phyloP scores from a whole-genome alignment of 2,113 vertebrate species.

The Salvator merianae region DNA sequence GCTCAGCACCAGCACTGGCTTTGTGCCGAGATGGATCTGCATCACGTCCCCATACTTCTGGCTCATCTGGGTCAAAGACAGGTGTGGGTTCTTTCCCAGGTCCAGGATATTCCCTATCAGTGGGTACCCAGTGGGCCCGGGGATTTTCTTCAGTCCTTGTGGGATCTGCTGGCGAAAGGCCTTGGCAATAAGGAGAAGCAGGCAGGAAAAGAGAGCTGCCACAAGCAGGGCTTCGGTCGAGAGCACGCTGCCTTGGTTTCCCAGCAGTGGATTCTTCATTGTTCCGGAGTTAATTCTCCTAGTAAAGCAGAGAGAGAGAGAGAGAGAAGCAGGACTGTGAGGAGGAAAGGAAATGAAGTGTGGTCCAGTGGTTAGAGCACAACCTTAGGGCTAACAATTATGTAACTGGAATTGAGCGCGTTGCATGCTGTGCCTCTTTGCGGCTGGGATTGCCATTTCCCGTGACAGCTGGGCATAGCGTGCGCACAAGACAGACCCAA shows the following conservation, averaged over 20 bases:
- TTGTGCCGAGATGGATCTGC: constrained; percentile 84
- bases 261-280: neutral
- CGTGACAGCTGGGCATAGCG: neutral
- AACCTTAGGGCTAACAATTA: neutral
- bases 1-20: constrained; percentile 84
- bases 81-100: constrained; percentile 79
- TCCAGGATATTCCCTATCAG: constrained; percentile 83
- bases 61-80: constrained; percentile 80
- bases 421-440: neutral
- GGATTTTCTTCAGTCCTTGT: constrained; percentile 76
- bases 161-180: constrained; percentile 63
- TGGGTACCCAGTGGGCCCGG: constrained; percentile 81
- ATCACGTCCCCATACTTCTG: constrained; percentile 80
- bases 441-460: neutral
- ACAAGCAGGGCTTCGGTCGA: constrained; percentile 76
- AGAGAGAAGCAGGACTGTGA: neutral
- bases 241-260: constrained; percentile 64
- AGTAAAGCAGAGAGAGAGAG: neutral
- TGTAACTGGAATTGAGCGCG: neutral
- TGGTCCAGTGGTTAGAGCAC: accelerated
- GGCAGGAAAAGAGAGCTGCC: constrained; percentile 62
- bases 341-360: accelerated
- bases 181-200: constrained; percentile 76
- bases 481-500: too few relatives aligned
- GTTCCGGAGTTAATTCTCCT: neutral